A percentile compares a stretch with the other conserved stretches of the same genome.
phyloP scores from a whole-genome alignment of 2,113 vertebrate genomes.

The Ochotona curzoniae region DNA sequence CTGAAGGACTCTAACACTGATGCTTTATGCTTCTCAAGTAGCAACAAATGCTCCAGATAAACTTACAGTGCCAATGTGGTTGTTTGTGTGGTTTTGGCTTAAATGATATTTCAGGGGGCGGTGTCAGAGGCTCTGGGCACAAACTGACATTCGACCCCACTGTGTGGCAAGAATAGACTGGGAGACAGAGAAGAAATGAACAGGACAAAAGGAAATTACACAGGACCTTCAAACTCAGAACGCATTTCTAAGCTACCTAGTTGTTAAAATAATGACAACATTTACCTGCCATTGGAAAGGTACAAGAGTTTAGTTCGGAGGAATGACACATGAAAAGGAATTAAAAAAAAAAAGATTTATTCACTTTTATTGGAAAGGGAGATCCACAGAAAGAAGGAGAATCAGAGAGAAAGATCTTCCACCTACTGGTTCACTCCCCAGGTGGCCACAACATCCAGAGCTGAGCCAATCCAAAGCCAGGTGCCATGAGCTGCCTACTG shows the following conservation, averaged over 20 bases:
- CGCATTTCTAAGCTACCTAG: background rate
- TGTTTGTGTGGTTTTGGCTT: background rate
- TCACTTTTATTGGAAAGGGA: no score
- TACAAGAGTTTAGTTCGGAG: no score
- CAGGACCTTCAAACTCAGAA: background rate
- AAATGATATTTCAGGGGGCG: background rate
- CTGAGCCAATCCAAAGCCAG: no score
- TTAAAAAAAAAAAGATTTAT: no score
- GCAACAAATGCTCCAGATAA: constrained; percentile 7
- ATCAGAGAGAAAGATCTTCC: no score
- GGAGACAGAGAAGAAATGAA: background rate
- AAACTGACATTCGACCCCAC: background rate
- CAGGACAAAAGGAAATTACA: background rate
- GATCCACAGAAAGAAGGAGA: no score
- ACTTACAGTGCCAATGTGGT: background rate
- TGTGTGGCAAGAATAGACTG: background rate
- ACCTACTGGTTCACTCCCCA: no score
- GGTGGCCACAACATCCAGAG: no score
- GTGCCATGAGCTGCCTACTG: no score
- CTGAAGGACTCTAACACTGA: background rate
- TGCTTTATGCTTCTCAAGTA: background rate
- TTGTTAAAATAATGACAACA: background rate
- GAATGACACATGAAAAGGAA: no score
- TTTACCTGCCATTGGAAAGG: background rate
- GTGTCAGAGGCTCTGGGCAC: background rate